These are phyloP conservation scores for Mesitornis unicolor DNA, from an alignment of 2,113 vertebrate genomes.

Conservation along the genomic window DNA sequence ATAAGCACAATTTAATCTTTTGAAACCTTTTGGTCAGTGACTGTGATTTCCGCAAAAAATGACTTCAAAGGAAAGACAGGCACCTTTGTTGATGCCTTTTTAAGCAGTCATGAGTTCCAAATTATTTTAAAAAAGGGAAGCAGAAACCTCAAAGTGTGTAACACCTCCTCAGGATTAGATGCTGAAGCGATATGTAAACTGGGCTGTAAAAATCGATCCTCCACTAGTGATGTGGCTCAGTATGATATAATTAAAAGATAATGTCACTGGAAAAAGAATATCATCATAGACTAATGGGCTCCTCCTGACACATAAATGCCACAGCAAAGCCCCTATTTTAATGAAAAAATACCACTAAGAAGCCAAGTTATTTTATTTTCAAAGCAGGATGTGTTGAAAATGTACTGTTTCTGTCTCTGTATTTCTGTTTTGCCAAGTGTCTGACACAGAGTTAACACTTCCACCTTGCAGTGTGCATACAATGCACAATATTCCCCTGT, in stretches of 20 bases:
- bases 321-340: conserved; percentile 14
- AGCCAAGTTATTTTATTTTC: conserved; percentile 35
- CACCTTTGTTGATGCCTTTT: conserved; percentile 66
- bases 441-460: conserved; percentile 12
- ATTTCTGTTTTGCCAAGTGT: conserved; percentile 23
- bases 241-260: conserved; percentile 51
- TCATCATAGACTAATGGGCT: conserved; percentile 14
- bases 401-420: neutral
- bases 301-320: conserved; percentile 45
- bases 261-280: conserved; percentile 37
- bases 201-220: conserved; percentile 51
- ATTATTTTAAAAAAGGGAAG: conserved; percentile 63
- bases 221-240: conserved; percentile 15
- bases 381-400: conserved; percentile 26
- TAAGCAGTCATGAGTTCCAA: conserved; percentile 66
- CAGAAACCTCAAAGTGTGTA: conserved; percentile 65
- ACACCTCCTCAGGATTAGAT: conserved; percentile 65
- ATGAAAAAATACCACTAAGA: conserved; percentile 50
- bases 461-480: neutral
- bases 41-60: conserved; percentile 76
- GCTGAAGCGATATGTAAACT: conserved; percentile 21
- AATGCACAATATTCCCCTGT: neutral
- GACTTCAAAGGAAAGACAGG: conserved; percentile 76
- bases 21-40: conserved; percentile 76
- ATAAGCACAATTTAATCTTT: conserved; percentile 78